A percentile compares a stretch with the other conserved stretches of the same genome.
phyloP scores from a whole-genome alignment of 2,888 invertebrate species.

The Azorinus chamasolen region DNA sequence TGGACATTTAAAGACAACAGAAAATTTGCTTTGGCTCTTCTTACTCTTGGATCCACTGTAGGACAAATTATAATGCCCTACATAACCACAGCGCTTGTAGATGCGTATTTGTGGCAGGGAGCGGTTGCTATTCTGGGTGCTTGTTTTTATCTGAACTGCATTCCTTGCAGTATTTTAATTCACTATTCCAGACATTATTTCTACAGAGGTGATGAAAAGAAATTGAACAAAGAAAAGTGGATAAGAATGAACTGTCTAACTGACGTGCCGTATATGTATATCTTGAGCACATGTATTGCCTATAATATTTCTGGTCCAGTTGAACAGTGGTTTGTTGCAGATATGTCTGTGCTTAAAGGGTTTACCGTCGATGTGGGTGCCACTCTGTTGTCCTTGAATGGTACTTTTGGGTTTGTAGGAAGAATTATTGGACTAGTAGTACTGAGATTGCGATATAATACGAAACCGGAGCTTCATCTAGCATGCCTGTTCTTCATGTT shows the following conservation, averaged over 20 bases:
- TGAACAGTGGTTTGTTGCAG: slow-evolving; percentile 47
- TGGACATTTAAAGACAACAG: slow-evolving; percentile 37
- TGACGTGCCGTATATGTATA: too few relatives aligned
- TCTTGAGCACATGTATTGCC: too few relatives aligned
- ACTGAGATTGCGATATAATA: slow-evolving; percentile 25
- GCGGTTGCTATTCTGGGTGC: slow-evolving; percentile 31
- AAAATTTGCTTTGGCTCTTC: slow-evolving; percentile 41
- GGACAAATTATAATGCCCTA: slow-evolving; percentile 46
- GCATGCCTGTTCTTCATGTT: slow-evolving; percentile 15
- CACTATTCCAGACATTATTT: too few relatives aligned
- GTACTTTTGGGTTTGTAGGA: slow-evolving; percentile 43
- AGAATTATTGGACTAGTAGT: slow-evolving; percentile 18
- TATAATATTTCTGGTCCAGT: slow-evolving; percentile 16
- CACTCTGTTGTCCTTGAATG: slow-evolving; percentile 35
- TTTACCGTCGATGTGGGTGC: slow-evolving; percentile 22
- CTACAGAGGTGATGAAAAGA: too few relatives aligned
- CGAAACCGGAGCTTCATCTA: slow-evolving; percentile 27
- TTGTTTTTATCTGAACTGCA: slow-evolving; percentile 32
- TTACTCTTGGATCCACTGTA: slow-evolving; percentile 27
- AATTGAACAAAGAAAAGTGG: too few relatives aligned
- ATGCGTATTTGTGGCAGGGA: slow-evolving; percentile 41
- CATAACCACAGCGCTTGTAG: slow-evolving; percentile 36
- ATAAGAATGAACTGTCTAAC: too few relatives aligned
- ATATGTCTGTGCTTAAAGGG: slow-evolving; percentile 46
- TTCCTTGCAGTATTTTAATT: slow-evolving; percentile 45